These are phyloP conservation scores for Macropis europaea DNA, from an alignment of 2,888 invertebrate genomes.

Conservation along the genomic window DNA sequence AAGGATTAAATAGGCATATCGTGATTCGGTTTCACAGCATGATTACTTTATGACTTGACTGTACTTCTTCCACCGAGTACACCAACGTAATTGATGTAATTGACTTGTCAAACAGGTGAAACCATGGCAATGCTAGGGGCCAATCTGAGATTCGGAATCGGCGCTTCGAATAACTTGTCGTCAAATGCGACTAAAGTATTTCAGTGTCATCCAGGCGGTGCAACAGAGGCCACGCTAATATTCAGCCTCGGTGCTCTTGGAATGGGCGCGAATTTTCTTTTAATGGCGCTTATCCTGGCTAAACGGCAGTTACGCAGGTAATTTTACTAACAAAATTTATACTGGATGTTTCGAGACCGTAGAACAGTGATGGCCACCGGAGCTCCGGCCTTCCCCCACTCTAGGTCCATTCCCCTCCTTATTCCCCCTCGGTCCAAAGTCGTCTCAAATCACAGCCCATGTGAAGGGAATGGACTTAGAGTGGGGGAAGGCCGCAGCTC, in stretches of 20 bases:
- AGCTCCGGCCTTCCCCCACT: too few relatives aligned
- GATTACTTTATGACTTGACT: too few relatives aligned
- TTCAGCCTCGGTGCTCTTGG: constrained; percentile 89
- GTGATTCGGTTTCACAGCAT: too few relatives aligned
- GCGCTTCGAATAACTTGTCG: constrained; percentile 85
- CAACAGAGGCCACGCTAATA: constrained; percentile 89
- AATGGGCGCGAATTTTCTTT: constrained; percentile 89
- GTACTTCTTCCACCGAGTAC: too few relatives aligned
- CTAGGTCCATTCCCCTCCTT: too few relatives aligned
- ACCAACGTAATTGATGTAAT: background rate
- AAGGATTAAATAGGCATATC: too few relatives aligned
- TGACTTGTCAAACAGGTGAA: constrained; percentile 81
- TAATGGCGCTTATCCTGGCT: constrained; percentile 90
- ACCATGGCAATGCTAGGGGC: constrained; percentile 90
- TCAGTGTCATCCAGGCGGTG: constrained; percentile 90
- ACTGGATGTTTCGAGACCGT: too few relatives aligned
- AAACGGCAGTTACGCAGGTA: constrained; percentile 90
- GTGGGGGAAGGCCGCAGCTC: too few relatives aligned
- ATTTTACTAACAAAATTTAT: background rate
- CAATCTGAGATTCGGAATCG: constrained; percentile 87
- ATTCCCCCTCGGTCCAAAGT: too few relatives aligned
- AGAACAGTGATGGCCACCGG: too few relatives aligned
- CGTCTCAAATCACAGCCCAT: too few relatives aligned
- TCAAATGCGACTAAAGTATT: constrained; percentile 86
- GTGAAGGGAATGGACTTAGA: too few relatives aligned